Base-by-base conservation (phyloP, 2,888 invertebrate species). In the Platypus cylindrus region DNA sequence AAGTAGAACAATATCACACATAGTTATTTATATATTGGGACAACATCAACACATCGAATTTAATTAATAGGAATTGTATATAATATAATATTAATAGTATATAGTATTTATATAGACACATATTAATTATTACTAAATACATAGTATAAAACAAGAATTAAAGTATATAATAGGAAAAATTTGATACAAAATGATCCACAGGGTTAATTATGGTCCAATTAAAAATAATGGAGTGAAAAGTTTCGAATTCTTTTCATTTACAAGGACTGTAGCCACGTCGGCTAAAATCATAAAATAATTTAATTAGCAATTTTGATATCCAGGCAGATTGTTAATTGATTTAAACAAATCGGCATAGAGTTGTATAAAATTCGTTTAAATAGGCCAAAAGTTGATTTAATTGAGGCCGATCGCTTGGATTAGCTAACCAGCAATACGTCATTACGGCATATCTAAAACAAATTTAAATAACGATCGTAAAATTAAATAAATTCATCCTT, bases 371-470 rank as follows among this genome's bases (percentile, higher is more conserved):
- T 58, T 78, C 78, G 51, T 79, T 78, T 25, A 81, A 67, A 44
- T 76, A 79, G 20, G 77, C 75, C 40, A 78, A 62, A 3, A 81
- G 69, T 53, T 79, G 78, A 22, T 74, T 73, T 47, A 78, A 72
- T 8, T 76, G 73, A 1, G 80, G 80, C 26, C 81, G 64, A 42
- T 76, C 71, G 30, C 71, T 64, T 1, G 73, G 66, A 27, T 71
- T 65, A 13, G 68, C 64, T n/a, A 76, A 61, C 80, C 80, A 81
- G 50, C 80, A 80, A 62, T 78, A 78, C 3, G 75, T 75, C 79
- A 80, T 81, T 39, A 79, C 65, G 29, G 77, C 75, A 52, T 75
- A 80, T 58, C 76, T 76, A 59, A 14, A 57, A 49, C 27, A 41
- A 34, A 26, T 22, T 31, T 33, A 38, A 30, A 30, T 20, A 18